Evolutionary conservation across 2,888 invertebrate genomes (phyloP).

Genomic region (Nomada flava): DNA sequence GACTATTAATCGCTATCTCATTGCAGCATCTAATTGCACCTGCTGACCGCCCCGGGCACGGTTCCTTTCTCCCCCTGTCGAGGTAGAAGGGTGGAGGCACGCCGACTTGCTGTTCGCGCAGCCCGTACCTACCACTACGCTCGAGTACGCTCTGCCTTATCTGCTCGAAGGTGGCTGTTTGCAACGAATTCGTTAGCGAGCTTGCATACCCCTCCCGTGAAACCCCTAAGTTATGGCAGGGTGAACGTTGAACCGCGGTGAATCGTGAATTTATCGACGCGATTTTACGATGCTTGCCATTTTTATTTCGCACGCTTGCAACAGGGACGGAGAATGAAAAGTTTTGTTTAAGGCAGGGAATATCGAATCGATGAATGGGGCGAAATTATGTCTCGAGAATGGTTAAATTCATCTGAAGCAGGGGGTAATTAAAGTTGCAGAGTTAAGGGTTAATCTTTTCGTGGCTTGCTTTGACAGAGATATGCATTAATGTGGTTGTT

Average conservation of each 20-base stretch:
- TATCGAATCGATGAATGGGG: no score
- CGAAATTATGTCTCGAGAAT: no score
- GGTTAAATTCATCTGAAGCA: no score
- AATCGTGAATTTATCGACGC: neutral
- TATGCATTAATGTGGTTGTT: no score
- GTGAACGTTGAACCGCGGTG: neutral
- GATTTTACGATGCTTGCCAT: no score
- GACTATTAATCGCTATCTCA: slow-evolving; percentile 80
- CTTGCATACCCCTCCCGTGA: neutral
- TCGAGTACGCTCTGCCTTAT: slow-evolving; percentile 27
- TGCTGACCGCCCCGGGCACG: slow-evolving; percentile 63
- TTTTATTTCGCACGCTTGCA: no score
- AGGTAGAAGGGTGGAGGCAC: slow-evolving; percentile 38
- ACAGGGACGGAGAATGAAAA: neutral
- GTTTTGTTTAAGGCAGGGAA: no score
- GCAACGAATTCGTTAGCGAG: slow-evolving; percentile 27
- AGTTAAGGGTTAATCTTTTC: no score
- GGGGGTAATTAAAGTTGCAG: no score
- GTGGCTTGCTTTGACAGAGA: no score
- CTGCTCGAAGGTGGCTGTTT: slow-evolving; percentile 36
- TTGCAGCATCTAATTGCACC: slow-evolving; percentile 79
- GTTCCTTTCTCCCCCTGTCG: slow-evolving; percentile 20
- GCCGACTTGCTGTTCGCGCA: slow-evolving; percentile 38
- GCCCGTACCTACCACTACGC: slow-evolving; percentile 36
- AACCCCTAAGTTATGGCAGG: neutral